These are phyloP conservation scores for Nannospalax galili DNA, from an alignment of 2,113 vertebrate genomes.

Conservation along the genomic window DNA sequence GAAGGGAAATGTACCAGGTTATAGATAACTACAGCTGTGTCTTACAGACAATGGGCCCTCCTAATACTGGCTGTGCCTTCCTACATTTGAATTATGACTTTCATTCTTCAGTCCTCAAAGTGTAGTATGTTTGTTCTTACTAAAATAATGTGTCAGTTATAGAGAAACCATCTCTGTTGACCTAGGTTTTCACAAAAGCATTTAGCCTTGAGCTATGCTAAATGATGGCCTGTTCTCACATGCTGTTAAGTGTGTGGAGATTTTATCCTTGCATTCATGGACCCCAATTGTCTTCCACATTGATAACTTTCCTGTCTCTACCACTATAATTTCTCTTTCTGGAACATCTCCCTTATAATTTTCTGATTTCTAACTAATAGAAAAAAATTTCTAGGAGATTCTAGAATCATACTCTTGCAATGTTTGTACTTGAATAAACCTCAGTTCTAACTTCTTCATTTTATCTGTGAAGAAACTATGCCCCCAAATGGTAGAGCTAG, in stretches of 20 bases:
- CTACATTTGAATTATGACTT: not conserved
- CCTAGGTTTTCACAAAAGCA: not conserved
- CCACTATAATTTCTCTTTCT: not conserved
- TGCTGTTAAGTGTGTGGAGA: not conserved
- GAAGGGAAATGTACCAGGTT: not conserved
- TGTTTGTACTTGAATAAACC: not conserved
- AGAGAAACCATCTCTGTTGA: not conserved
- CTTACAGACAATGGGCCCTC: not conserved
- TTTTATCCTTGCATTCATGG: not conserved
- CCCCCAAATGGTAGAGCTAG: not conserved
- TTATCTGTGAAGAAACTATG: not conserved
- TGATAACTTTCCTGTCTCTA: not conserved
- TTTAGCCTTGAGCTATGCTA: not conserved
- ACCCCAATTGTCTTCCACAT: not conserved
- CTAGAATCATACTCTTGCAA: not conserved
- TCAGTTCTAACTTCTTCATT: slow-evolving; percentile 25
- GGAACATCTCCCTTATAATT: not conserved
- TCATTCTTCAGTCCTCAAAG: not conserved
- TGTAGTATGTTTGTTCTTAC: not conserved
- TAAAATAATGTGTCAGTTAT: not conserved
- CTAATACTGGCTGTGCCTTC: not conserved
- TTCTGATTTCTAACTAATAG: not conserved
- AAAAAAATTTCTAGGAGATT: not conserved
- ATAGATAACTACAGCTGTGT: not conserved
- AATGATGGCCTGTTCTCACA: not conserved